Conservation (phyloP, 2,113 vertebrate genomes). For the Colius striatus region DNA sequence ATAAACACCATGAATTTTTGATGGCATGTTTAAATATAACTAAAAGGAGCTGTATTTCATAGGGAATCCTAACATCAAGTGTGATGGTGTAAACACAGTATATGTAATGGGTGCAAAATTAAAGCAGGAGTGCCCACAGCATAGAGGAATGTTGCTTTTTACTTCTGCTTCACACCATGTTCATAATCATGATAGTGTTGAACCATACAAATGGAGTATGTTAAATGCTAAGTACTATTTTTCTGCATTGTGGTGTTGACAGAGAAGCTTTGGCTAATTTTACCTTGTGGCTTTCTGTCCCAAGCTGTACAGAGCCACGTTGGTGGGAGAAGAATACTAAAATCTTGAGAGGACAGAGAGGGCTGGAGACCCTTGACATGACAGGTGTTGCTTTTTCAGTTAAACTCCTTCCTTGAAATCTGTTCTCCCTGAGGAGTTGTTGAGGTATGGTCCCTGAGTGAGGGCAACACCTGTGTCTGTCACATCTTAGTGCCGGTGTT, state of each 20-base stretch:
- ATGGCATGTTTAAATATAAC: neutral
- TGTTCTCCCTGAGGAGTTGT: neutral
- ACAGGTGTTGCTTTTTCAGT: neutral
- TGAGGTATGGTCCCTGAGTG: neutral
- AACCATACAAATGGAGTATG: neutral
- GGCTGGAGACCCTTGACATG: neutral
- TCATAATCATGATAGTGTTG: accelerated
- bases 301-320: neutral
- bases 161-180: neutral
- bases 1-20: neutral
- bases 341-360: neutral
- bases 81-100: neutral
- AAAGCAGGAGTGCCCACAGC: neutral
- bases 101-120: neutral
- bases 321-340: neutral
- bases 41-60: neutral
- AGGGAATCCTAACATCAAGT: neutral
- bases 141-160: neutral
- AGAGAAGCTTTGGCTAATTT: neutral
- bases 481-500: neutral
- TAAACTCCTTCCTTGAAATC: neutral
- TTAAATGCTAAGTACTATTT: neutral
- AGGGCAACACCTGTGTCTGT: neutral
- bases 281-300: neutral
- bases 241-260: neutral